Evolutionary conservation across 2,113 vertebrate species (phyloP), one percentile per base, ranked within the genome.

Genomic region (Salvelinus sp.): DNA sequence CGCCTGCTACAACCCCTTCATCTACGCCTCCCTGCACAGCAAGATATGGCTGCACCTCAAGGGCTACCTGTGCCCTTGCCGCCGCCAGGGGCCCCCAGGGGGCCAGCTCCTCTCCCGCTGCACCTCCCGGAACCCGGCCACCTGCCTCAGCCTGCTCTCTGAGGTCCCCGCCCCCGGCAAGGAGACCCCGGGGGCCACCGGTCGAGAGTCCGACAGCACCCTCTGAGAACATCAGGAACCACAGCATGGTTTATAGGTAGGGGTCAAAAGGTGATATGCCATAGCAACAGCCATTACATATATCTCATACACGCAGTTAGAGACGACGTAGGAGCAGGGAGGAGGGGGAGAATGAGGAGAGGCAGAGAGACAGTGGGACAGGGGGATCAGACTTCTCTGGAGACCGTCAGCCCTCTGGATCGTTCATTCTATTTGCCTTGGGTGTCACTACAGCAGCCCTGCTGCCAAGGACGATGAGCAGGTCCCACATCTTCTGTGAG

Each of bases 1-100:
- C 4, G 85, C 93, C 1, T 95, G 94, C 82, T 95, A 94, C 86
- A 94, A 95, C 81, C 94, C 94, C 9, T 95, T 95, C 85, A 94
- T 95, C 88, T 95, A 94, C 3, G 94, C 94, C 76, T 95, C 93
- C 1, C 88, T 95, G 82, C 93, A 94, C 85, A 93, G 89, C 84
- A 95, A 95, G 82, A 87, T 94, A 28, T 89, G 93, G 65, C 79
- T 91, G 81, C 93, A 92, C 73, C 84, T 95, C 57, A 84, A 73
- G n/a, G 85, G 88, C 60, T 90, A 90, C 80, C 73, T 94, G 57
- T 89, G 87, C 66, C 86, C 85, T 1, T 91, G 89, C 28, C 25
- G 48, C 18, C 74, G 50, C 60, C 47, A 44, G 50, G 5, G 6
- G 25, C 2, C 44, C 1, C 78, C 68, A 85, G 48, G 70, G 83